These are phyloP conservation scores for Dysdera silvatica DNA, from an alignment of 1,140 invertebrate species.

Conservation along the genomic window DNA sequence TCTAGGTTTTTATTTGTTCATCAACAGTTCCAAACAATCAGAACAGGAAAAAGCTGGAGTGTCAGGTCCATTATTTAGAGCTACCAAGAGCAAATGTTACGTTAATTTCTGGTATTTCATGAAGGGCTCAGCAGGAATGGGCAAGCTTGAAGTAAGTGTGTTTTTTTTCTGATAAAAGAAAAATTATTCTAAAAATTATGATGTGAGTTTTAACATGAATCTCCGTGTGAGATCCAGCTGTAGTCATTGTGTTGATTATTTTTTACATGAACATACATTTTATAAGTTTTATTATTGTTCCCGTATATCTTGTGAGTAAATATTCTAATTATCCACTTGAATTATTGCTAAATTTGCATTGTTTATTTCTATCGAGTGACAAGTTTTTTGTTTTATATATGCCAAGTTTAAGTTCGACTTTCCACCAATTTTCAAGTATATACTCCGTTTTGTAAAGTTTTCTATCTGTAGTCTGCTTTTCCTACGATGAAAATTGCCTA, in stretches of 20 bases:
- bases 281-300: not conserved
- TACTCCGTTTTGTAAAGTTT: too few relatives aligned
- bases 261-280: not conserved
- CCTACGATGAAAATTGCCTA: too few relatives aligned
- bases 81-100: constrained; percentile 36
- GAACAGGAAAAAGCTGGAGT: constrained; percentile 34
- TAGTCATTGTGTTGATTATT: not conserved
- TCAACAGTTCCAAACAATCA: constrained; percentile 28
- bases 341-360: too few relatives aligned
- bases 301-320: not conserved
- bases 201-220: not conserved
- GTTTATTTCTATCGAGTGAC: too few relatives aligned
- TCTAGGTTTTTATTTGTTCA: constrained; percentile 35
- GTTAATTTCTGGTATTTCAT: constrained; percentile 41
- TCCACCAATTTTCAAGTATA: too few relatives aligned
- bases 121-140: constrained; percentile 36
- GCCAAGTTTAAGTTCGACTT: too few relatives aligned
- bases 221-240: not conserved
- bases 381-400: too few relatives aligned
- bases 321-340: not conserved
- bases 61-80: constrained; percentile 34
- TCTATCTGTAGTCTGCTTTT: too few relatives aligned
- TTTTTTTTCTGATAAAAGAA: not conserved
- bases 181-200: not conserved
- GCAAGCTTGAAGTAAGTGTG: constrained; percentile 36